A percentile compares a stretch with the other conserved stretches of the same genome.
Conservation (phyloP, 2,888 invertebrate species). For the Pegoplata infirma region DNA sequence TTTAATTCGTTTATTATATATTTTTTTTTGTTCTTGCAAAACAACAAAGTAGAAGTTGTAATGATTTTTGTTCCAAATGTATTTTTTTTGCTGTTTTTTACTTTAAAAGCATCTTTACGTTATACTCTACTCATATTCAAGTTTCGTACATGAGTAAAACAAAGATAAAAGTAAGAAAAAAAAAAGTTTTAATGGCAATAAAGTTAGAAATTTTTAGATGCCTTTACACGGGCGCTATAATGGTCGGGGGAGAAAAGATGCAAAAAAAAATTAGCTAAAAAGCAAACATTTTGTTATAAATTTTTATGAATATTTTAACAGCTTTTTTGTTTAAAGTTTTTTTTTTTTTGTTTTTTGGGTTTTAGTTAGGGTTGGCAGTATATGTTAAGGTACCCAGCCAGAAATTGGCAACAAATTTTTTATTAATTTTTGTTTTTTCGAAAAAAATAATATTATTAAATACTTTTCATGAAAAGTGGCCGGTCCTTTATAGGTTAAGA, state of each 20-base stretch:
- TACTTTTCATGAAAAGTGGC: too few species aligned
- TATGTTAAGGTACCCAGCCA: slow-evolving; percentile 1
- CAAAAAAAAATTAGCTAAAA: slow-evolving; percentile 24
- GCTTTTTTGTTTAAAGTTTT: slow-evolving; percentile 12
- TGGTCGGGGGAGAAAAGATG: slow-evolving; percentile 23
- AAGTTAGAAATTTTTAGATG: slow-evolving; percentile 47
- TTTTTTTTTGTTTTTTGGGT: slow-evolving; percentile 9
- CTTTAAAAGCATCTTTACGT: slow-evolving; percentile 49
- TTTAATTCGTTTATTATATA: slow-evolving; percentile 34
- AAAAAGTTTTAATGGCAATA: slow-evolving; percentile 58
- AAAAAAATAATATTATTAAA: too few species aligned
- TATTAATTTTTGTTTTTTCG: too few species aligned
- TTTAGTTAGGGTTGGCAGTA: not conserved
- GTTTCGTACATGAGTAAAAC: slow-evolving; percentile 34
- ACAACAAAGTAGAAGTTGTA: slow-evolving; percentile 24
- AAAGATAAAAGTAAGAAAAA: slow-evolving; percentile 46
- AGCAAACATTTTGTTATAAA: slow-evolving; percentile 30
- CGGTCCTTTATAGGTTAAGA: too few species aligned
- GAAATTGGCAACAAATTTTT: too few species aligned
- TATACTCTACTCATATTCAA: slow-evolving; percentile 1
- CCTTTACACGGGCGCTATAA: slow-evolving; percentile 25
- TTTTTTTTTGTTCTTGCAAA: slow-evolving; percentile 9
- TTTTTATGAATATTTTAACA: slow-evolving; percentile 57
- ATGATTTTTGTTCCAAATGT: slow-evolving; percentile 23
- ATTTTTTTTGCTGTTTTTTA: slow-evolving; percentile 12